These are phyloP conservation scores for Luffia ferchaultella DNA, from an alignment of 2,888 invertebrate genomes.

Conservation along the genomic window DNA sequence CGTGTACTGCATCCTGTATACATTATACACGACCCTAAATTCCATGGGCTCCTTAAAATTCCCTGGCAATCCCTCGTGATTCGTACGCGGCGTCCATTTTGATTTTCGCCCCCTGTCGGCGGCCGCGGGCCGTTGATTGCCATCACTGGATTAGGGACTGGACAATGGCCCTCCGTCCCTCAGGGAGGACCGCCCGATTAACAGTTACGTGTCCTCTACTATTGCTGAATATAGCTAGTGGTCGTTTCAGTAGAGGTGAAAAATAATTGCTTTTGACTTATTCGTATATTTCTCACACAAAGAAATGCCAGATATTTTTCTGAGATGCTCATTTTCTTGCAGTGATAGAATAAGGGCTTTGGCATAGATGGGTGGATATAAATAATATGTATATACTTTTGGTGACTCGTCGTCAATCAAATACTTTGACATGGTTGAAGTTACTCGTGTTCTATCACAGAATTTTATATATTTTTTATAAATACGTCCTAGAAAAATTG, in stretches of 20 bases:
- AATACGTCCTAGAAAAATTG: too few relatives aligned
- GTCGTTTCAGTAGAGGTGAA: background rate
- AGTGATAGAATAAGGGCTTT: too few relatives aligned
- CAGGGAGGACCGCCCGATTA: background rate
- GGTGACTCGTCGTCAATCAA: too few relatives aligned
- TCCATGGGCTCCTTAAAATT: background rate
- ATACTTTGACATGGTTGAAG: too few relatives aligned
- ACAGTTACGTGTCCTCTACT: background rate
- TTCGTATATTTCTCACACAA: too few relatives aligned
- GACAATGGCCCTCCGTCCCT: background rate
- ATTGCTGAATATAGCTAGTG: background rate
- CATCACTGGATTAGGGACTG: background rate
- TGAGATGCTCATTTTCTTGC: too few relatives aligned
- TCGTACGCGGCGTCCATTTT: constrained; percentile 3
- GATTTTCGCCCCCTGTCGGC: constrained; percentile 11
- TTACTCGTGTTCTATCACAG: too few relatives aligned
- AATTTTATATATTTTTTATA: too few relatives aligned
- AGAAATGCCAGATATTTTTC: too few relatives aligned
- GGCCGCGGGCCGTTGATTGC: constrained; percentile 12
- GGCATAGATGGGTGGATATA: too few relatives aligned
- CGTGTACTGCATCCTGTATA: too few relatives aligned
- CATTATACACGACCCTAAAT: background rate
- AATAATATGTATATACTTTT: too few relatives aligned
- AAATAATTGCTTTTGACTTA: background rate
- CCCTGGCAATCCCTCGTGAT: background rate